These are phyloP conservation scores for Alethe diademata DNA, from an alignment of 2,113 vertebrate species.

Conservation along the genomic window DNA sequence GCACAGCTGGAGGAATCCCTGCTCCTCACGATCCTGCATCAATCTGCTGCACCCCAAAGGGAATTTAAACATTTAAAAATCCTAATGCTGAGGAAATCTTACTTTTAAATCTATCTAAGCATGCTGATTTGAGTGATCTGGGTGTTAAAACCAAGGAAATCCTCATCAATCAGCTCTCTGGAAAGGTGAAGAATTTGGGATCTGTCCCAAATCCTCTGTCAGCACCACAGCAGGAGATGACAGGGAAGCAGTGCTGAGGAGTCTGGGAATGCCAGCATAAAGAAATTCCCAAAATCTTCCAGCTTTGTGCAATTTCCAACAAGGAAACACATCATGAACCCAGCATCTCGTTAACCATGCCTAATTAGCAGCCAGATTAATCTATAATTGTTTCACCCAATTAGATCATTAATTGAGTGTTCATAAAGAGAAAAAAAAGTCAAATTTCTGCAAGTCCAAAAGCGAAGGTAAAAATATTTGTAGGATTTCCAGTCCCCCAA, in stretches of 20 bases:
- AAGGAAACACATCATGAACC: not conserved
- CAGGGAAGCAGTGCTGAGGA: not conserved
- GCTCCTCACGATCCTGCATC: not conserved
- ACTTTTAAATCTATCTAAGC: rapidly evolving
- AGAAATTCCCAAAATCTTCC: not conserved
- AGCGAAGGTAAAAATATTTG: not conserved
- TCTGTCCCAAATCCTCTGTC: not conserved
- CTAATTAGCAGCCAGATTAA: not conserved
- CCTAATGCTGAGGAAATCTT: not conserved
- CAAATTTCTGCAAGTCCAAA: not conserved
- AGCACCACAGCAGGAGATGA: not conserved
- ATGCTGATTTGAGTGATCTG: rapidly evolving
- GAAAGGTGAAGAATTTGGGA: not conserved
- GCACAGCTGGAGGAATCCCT: not conserved
- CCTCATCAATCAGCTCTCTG: not conserved
- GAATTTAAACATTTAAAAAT: not conserved
- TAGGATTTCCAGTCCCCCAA: not conserved
- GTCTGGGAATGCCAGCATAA: not conserved
- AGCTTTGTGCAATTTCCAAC: not conserved
- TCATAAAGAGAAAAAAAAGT: not conserved
- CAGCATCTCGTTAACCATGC: not conserved
- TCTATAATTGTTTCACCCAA: not conserved
- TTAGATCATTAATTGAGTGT: not conserved
- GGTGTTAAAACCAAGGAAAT: not conserved
- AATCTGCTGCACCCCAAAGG: not conserved